Conservation (phyloP, 2,797 vertebrate species). For the Loriculus beryllinus region DNA sequence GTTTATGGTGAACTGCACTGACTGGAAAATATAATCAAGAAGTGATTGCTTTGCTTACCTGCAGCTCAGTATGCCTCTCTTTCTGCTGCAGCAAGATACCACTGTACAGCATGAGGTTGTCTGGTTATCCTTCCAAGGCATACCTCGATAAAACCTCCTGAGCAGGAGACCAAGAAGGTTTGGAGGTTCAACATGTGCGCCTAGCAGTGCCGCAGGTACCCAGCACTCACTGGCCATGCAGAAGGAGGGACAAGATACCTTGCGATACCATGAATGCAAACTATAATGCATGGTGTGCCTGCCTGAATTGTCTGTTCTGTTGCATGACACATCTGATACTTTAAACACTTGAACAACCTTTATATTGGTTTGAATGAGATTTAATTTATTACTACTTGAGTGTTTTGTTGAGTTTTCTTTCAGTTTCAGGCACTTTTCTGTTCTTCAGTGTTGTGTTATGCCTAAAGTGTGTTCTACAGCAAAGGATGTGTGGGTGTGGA, state of each 20-base stretch:
- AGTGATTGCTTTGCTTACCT: conserved; percentile 76
- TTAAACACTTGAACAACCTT: conserved; percentile 91
- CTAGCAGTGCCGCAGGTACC: conserved; percentile 40
- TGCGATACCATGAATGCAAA: conserved; percentile 70
- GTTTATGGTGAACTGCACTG: conserved; percentile 42
- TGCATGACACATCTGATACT: conserved; percentile 89
- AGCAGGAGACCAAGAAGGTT: neutral
- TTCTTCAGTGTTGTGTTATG: conserved; percentile 75
- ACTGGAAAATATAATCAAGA: conserved; percentile 73
- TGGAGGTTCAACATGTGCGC: neutral
- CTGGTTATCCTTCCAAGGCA: conserved; percentile 21
- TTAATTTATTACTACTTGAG: conserved; percentile 92
- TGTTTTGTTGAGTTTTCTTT: conserved; percentile 45
- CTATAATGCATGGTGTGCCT: conserved; percentile 81
- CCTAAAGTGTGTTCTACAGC: conserved; percentile 76
- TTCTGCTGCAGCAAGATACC: conserved; percentile 35
- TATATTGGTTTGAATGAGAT: conserved; percentile 84
- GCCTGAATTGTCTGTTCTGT: conserved; percentile 79
- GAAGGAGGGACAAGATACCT: conserved; percentile 29
- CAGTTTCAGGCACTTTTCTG: conserved; percentile 76
- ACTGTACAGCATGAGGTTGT: conserved; percentile 26
- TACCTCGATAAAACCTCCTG: conserved; percentile 51
- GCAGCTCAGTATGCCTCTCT: conserved; percentile 62
- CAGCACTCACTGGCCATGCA: conserved; percentile 53
- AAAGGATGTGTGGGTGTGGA: conserved; percentile 75